Evolutionary conservation across 2,888 invertebrate species (phyloP), one percentile per base, ranked within the genome.

Genomic region (Heteropelma amictum): DNA sequence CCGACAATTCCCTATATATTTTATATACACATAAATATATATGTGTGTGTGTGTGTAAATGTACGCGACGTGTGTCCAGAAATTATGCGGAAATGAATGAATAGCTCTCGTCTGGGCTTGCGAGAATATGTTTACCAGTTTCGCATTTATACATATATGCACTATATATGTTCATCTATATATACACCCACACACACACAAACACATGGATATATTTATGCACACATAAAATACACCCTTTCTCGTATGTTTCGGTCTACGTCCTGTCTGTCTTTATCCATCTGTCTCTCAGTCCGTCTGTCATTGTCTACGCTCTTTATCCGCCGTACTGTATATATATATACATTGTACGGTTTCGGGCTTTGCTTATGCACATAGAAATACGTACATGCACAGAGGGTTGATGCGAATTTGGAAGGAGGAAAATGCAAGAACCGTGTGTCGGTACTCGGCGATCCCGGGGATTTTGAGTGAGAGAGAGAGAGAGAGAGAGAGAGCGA

Each of bases 371-470:
- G 7, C 8, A 19, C 17, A 8, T 54, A 54, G 17, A 33, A 10
- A 33, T 17, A 53, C 33, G 10, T 10, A 10, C 40, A 40, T 14
- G 30, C 10, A 33, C 33, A 33, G 21, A 19, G 47, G 38, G 40
- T 54, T 61, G 45, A 56, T 21, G 54, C 17, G 33, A 30, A 7
- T 35, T 21, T 33, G 74, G 40, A 12, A 38, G 33, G 49, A 8
- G 21, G 58, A 68, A 71, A 71, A 71, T 71, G 75, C 75, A 68
- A 67, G 75, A 75, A 71, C 71, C 63, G 65, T 73, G 65, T 54
- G 61, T 54, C 56, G 23, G 63, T 60, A 58, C 49, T 58, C 58
- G 51, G 51, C 38, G 67, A 71, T 75, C 75, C 75, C 75, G 54
- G 75, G 75, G 71, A 75, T 75, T 75, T 71, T 38, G 58, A 71